These are phyloP conservation scores for Bolinopsis microptera DNA, from an alignment of 37 sponge, comb jelly and placozoan genomes.

Conservation along the genomic window DNA sequence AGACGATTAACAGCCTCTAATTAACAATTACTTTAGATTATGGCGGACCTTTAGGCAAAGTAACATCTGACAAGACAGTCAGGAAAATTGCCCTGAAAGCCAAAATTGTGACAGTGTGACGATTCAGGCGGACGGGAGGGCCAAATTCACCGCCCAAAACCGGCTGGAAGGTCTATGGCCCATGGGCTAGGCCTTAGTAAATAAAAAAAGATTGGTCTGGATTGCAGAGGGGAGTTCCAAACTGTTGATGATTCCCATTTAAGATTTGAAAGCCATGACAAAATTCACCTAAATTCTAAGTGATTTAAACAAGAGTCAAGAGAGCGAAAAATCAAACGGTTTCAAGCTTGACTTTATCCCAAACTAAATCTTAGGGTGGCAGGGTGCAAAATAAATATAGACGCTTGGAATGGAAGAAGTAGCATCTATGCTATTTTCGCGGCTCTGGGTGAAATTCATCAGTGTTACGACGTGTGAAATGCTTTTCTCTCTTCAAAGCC, in stretches of 20 bases:
- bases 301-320: too few species aligned
- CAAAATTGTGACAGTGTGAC: neutral
- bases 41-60: neutral
- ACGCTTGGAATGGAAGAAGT: neutral
- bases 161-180: neutral
- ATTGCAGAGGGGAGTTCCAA: too few species aligned
- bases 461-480: neutral
- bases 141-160: neutral
- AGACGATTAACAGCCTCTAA: constrained; percentile 57
- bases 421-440: neutral
- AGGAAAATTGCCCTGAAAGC: neutral
- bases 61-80: neutral
- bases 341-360: neutral
- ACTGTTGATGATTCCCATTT: too few species aligned
- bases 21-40: constrained; percentile 57
- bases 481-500: neutral
- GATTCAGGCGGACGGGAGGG: neutral
- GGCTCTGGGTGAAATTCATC: neutral
- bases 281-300: too few species aligned
- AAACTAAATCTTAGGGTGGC: neutral
- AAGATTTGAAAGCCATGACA: too few species aligned
- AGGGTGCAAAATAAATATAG: neutral
- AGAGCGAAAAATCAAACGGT: neutral
- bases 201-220: too few species aligned
- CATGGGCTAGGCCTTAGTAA: neutral